phyloP scores from a whole-genome alignment of 1,140 invertebrate genomes.

The Leucophenga varia region DNA sequence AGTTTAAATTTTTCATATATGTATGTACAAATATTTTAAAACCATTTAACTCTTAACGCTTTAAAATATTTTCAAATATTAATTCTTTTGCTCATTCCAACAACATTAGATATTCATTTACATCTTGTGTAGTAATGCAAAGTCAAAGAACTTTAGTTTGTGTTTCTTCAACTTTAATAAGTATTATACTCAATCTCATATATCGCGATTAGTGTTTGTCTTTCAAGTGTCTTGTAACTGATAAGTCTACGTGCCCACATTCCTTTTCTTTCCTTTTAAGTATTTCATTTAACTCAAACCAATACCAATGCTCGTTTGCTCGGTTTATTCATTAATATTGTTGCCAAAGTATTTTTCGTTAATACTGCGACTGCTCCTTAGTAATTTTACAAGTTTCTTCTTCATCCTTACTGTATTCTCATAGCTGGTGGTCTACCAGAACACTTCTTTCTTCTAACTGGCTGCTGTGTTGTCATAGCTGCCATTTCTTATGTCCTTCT shows the following conservation, averaged over 20 bases:
- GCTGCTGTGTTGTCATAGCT: conserved; percentile 16
- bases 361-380: conserved; percentile 15
- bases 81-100: too few relatives aligned
- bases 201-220: too few relatives aligned
- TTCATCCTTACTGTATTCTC: conserved; percentile 4
- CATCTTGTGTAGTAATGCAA: too few relatives aligned
- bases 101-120: too few relatives aligned
- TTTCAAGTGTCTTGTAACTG: too few relatives aligned
- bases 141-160: too few relatives aligned
- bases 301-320: not conserved
- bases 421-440: not conserved
- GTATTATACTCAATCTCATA: too few relatives aligned
- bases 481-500: too few relatives aligned
- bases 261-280: too few relatives aligned
- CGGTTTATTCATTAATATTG: conserved; percentile 36
- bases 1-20: not conserved
- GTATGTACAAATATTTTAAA: not conserved
- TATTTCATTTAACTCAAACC: too few relatives aligned
- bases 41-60: not conserved
- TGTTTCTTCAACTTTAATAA: too few relatives aligned
- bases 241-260: too few relatives aligned
- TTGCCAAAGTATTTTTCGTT: conserved; percentile 40
- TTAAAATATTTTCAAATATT: not conserved
- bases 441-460: conserved; percentile 9
- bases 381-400: conserved; percentile 5